Percentiles rank a stretch among this genome's conserved stretches.
Conservation (phyloP, 2,888 invertebrate species). For the Torymus aiolomorphi region DNA sequence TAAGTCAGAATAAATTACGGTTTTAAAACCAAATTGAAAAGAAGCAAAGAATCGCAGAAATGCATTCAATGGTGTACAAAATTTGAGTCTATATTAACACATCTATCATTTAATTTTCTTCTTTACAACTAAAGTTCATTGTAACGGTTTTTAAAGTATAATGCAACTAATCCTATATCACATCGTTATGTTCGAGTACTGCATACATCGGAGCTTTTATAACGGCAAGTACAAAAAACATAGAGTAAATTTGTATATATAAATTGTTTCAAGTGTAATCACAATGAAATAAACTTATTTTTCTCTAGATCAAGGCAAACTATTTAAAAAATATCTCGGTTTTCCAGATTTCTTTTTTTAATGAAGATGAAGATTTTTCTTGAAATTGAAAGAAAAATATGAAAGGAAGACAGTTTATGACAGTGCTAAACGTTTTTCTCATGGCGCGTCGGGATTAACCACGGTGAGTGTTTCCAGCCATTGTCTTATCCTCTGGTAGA, state of each 20-base stretch:
- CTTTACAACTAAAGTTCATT: slow-evolving; percentile 31
- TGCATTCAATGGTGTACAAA: slow-evolving; percentile 43
- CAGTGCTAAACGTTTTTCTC: slow-evolving; percentile 39
- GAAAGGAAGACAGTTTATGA: slow-evolving; percentile 46
- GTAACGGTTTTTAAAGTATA: slow-evolving; percentile 26
- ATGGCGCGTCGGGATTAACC: not conserved
- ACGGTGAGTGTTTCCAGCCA: slow-evolving; percentile 32
- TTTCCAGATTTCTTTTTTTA: slow-evolving; percentile 23
- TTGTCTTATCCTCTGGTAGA: slow-evolving; percentile 33
- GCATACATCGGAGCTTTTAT: slow-evolving; percentile 26
- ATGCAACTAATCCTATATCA: slow-evolving; percentile 46
- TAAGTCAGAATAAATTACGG: slow-evolving; percentile 36
- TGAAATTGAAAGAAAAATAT: slow-evolving; percentile 34
- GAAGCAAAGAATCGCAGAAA: slow-evolving; percentile 25
- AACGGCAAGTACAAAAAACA: slow-evolving; percentile 42
- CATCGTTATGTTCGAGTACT: slow-evolving; percentile 45
- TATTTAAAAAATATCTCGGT: slow-evolving; percentile 8
- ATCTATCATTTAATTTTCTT: slow-evolving; percentile 32
- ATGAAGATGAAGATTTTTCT: slow-evolving; percentile 21
- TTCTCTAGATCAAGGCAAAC: slow-evolving; percentile 16
- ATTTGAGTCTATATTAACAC: slow-evolving; percentile 31
- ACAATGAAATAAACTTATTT: slow-evolving; percentile 17
- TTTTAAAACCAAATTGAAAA: slow-evolving; percentile 31
- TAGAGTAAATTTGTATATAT: slow-evolving; percentile 34
- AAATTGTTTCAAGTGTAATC: slow-evolving; percentile 22